A percentile compares a stretch with the other conserved stretches of the same genome.
phyloP scores from a whole-genome alignment of 2,113 vertebrate genomes.

The Dicrurus megarhynchus region DNA sequence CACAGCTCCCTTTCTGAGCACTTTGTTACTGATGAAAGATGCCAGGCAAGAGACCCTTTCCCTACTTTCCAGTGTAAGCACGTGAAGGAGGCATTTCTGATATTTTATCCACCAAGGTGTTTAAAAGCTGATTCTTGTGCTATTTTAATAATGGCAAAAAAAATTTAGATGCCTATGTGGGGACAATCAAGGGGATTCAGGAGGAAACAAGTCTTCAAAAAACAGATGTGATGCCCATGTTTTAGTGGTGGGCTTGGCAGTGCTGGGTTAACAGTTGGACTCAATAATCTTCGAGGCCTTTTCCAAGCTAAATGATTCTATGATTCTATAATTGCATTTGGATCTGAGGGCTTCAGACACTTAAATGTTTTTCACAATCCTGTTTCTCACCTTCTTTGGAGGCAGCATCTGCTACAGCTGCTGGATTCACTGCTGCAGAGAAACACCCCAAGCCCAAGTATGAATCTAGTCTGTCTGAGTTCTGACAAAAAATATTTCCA shows the following conservation, averaged over 20 bases:
- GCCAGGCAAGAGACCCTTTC: not conserved
- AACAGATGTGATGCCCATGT: not conserved
- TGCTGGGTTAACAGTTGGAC: not conserved
- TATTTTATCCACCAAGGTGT: not conserved
- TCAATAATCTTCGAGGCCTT: not conserved
- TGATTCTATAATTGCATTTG: not conserved
- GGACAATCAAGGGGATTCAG: not conserved
- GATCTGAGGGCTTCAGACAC: not conserved
- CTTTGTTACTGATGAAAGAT: not conserved
- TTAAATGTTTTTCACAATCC: not conserved
- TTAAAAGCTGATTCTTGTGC: not conserved
- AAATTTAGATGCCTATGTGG: not conserved
- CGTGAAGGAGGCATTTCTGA: not conserved
- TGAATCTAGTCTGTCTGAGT: not conserved
- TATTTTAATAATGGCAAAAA: not conserved
- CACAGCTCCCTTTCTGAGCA: not conserved
- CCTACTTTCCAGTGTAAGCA: not conserved
- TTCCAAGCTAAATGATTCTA: not conserved
- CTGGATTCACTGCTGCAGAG: not conserved
- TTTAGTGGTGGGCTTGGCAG: not conserved
- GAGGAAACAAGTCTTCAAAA: not conserved
- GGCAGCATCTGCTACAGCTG: not conserved
- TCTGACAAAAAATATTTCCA: not conserved
- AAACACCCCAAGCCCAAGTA: not conserved
- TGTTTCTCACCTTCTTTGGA: not conserved